These are phyloP conservation scores for Chouioia cunea DNA, from an alignment of 2,888 invertebrate species.

Conservation along the genomic window DNA sequence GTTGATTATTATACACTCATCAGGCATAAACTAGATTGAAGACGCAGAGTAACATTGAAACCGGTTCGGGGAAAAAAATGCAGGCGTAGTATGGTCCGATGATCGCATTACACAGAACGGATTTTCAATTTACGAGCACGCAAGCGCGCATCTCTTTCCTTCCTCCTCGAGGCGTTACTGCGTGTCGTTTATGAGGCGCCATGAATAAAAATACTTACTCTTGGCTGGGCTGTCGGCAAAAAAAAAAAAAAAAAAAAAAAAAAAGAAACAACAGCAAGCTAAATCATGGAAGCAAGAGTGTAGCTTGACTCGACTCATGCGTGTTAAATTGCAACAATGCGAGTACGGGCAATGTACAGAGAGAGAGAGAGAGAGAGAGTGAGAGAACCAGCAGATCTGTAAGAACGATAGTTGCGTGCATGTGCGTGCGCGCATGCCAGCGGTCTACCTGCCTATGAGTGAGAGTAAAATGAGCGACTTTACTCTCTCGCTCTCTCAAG, in stretches of 20 bases:
- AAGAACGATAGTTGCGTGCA: constrained; percentile 35
- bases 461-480: constrained; percentile 48
- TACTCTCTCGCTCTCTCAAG: constrained; percentile 49
- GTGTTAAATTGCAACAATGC: constrained; percentile 50
- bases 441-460: constrained; percentile 40
- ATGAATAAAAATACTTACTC: constrained; percentile 37
- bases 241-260: neutral
- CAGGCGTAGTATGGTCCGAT: constrained; percentile 32
- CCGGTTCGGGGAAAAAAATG: neutral
- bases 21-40: too few species aligned
- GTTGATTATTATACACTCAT: too few species aligned
- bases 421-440: constrained; percentile 10
- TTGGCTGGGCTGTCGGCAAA: neutral
- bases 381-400: constrained; percentile 22
- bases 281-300: constrained; percentile 47
- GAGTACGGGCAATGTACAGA: constrained; percentile 20
- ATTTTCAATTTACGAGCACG: constrained; percentile 49
- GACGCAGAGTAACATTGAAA: too few species aligned
- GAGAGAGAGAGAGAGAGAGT: too few species aligned
- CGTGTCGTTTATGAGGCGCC: constrained; percentile 39
- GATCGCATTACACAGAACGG: constrained; percentile 50
- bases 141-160: constrained; percentile 1
- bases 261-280: constrained; percentile 24
- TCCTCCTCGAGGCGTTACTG: constrained; percentile 33
- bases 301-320: constrained; percentile 48